Evolutionary conservation across 2,888 invertebrate species (phyloP).

Genomic region (Hipparchia semele): DNA sequence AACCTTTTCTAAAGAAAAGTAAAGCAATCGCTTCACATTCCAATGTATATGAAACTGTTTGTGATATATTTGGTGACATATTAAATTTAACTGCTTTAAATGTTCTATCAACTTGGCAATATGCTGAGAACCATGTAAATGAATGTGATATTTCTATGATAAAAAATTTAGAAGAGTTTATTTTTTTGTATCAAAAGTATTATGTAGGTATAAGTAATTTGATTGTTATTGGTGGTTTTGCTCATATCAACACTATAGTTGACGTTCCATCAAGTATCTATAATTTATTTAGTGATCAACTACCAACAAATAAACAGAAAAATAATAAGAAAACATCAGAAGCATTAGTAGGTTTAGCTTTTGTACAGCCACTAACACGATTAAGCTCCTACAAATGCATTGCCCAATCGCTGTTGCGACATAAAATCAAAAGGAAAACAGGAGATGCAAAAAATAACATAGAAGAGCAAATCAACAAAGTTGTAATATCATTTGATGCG

Average conservation of each 20-base stretch:
- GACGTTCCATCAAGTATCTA: slow-evolving; percentile 83
- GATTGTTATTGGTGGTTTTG: slow-evolving; percentile 87
- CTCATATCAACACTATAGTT: slow-evolving; percentile 85
- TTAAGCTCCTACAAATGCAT: slow-evolving; percentile 85
- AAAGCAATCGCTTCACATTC: slow-evolving; percentile 80
- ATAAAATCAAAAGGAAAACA: slow-evolving; percentile 71
- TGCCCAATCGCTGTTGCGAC: slow-evolving; percentile 80
- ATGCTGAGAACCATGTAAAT: slow-evolving; percentile 85
- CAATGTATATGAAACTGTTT: slow-evolving; percentile 85
- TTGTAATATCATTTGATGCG: slow-evolving; percentile 84
- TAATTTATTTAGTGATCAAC: slow-evolving; percentile 82
- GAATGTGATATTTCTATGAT: slow-evolving; percentile 87
- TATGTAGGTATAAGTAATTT: slow-evolving; percentile 88
- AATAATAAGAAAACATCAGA: slow-evolving; percentile 82
- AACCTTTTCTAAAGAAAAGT: slow-evolving; percentile 86
- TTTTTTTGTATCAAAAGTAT: slow-evolving; percentile 88
- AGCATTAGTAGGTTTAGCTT: slow-evolving; percentile 82
- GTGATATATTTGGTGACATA: slow-evolving; percentile 87
- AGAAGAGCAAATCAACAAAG: slow-evolving; percentile 82
- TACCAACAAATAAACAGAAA: slow-evolving; percentile 80
- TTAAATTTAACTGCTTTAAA: slow-evolving; percentile 87
- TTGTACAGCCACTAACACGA: slow-evolving; percentile 84
- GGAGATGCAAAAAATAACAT: slow-evolving; percentile 69
- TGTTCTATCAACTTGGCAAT: slow-evolving; percentile 87
- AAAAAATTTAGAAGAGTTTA: slow-evolving; percentile 87